Evolutionary conservation across 2,113 vertebrate species (phyloP).

Genomic region (Daboia siamensis): DNA sequence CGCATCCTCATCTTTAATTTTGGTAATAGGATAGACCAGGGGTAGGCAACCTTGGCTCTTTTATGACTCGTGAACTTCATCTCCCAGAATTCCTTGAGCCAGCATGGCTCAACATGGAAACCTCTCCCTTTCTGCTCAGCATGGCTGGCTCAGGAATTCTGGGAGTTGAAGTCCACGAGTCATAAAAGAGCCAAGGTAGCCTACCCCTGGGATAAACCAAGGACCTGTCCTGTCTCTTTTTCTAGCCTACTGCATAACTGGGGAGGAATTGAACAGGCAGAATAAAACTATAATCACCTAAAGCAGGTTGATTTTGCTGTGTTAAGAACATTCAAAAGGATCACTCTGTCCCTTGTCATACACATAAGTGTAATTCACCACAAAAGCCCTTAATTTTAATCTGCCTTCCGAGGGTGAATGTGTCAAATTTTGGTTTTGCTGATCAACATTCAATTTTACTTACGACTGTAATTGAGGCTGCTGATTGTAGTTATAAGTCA

Average conservation of each 20-base stretch:
- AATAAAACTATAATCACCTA: background rate
- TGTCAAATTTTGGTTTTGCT: background rate
- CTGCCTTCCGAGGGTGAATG: background rate
- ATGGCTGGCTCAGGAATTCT: too few relatives aligned
- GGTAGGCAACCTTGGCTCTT: too few relatives aligned
- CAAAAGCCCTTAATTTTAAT: background rate
- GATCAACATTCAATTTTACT: background rate
- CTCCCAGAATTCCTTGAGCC: too few relatives aligned
- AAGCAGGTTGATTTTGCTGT: background rate
- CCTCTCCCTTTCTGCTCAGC: too few relatives aligned
- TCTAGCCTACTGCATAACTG: background rate
- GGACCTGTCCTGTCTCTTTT: background rate
- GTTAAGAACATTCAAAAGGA: background rate
- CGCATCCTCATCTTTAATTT: background rate
- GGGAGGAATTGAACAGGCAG: background rate
- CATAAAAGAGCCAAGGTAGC: too few relatives aligned
- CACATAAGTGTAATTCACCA: background rate
- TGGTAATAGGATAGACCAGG: background rate
- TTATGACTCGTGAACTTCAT: too few relatives aligned
- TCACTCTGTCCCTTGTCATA: background rate
- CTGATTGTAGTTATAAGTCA: background rate
- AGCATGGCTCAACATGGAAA: too few relatives aligned
- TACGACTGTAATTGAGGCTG: background rate
- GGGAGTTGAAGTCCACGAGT: too few relatives aligned
- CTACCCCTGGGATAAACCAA: too few relatives aligned